Base-by-base conservation (phyloP, 2,113 vertebrate species). In the Prunella himalayana region DNA sequence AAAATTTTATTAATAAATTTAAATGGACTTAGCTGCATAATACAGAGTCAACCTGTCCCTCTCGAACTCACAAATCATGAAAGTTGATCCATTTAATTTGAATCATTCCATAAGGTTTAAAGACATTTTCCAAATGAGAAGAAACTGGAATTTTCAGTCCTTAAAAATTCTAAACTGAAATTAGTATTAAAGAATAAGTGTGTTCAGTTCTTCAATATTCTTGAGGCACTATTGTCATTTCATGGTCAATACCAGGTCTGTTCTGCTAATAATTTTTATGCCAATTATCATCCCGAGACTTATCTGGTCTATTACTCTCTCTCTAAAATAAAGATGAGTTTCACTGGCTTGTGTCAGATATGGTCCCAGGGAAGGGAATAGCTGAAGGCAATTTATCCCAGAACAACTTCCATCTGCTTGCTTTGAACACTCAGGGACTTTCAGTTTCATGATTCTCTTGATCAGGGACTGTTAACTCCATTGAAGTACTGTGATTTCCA, bases 231-330 rank as follows among this genome's bases (percentile, higher is more conserved):
- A 15, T 53, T 92, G 50, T 39, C 21, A 66, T 90, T 92, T 94
- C 68, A 92, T 44, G 42, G 70, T 87, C 84, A 91, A 54, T 61
- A 64, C 35, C 35, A 83, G 13, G 42, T 69, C 56, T 6, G 4
- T 76, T 91, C 92, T 91, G 61, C 63, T 90, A 87, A 61, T 88
- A 83, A 90, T 88, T 86, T 94, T 92, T 47, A 86, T 81, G 30
- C 35, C 63, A 83, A 50, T 93, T 90, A 61, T 63, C n/a, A 41
- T 51, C 86, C 39, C 50, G 79, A 80, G 79, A 88, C 31, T 90
- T 88, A 24, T 53, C 50, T 57, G 45, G 42, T 86, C 86, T 51
- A 81, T 96, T 96, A 93, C 33, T 66, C 13, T 13, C 50, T 91
- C 84, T 76, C 50, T 86, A 63, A 89, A 92, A 87, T 91, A 79